Percentiles rank a stretch among this genome's conserved stretches.
Evolutionary conservation across 2,113 vertebrate species (phyloP).

Genomic region (Tretioscincus oriximinensis): DNA sequence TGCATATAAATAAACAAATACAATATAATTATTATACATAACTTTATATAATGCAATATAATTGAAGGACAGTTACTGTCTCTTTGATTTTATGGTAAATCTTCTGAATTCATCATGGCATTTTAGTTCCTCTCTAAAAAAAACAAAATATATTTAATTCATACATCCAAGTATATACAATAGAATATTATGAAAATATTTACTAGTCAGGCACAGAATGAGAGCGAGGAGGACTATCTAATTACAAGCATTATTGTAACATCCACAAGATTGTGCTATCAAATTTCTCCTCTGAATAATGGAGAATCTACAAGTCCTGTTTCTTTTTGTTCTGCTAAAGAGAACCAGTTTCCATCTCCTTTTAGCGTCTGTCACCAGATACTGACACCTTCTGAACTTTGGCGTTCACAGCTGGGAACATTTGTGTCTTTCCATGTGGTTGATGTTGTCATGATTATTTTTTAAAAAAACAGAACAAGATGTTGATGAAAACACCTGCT

Average conservation of each 20-base stretch:
- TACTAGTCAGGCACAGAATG: background rate
- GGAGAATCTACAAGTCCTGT: slow-evolving; percentile 8
- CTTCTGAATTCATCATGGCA: background rate
- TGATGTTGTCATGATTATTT: slow-evolving; percentile 44
- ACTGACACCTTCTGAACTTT: slow-evolving; percentile 37
- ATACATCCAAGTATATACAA: background rate
- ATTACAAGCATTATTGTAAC: background rate
- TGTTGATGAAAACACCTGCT: slow-evolving; percentile 72
- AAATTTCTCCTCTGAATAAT: background rate
- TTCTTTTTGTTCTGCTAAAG: slow-evolving; percentile 17
- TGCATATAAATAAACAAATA: too few relatives aligned
- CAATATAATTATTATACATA: too few relatives aligned
- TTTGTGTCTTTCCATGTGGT: slow-evolving; percentile 48
- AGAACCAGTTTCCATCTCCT: slow-evolving; percentile 25
- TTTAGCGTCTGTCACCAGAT: slow-evolving; percentile 16
- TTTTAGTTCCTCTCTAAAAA: background rate
- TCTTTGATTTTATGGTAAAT: background rate
- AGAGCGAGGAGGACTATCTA: background rate
- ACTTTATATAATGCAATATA: too few relatives aligned
- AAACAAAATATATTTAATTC: background rate
- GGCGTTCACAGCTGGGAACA: slow-evolving; percentile 61
- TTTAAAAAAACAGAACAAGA: slow-evolving; percentile 29
- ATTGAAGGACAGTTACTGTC: background rate
- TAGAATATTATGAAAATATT: background rate
- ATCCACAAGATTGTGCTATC: background rate